Evolutionary conservation across 1,140 invertebrate genomes (phyloP), one percentile per base, ranked within the genome.

Genomic region (Pseudomyrmex gracilis): DNA sequence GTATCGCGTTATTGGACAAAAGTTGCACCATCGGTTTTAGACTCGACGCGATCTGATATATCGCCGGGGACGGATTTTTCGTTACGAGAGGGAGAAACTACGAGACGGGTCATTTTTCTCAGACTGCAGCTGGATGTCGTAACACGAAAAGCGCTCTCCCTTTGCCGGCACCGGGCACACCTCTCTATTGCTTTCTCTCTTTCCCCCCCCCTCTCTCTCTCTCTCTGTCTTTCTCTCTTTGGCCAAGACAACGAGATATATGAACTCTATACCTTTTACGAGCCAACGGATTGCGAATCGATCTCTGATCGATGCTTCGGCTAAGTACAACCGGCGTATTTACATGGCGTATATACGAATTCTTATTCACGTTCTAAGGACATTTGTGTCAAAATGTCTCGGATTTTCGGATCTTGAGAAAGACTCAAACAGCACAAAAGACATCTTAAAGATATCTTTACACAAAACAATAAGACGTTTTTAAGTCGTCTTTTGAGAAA

Each of bases 1-100:
- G 84, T 88, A 88, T 90, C 87, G 87, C 87, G 88, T 91, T 91
- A 91, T 91, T 89, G 88, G 89, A 90, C 88, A 89, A 91, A 90
- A 90, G 90, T 88, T 85, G 84, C 84, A 83, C 85, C 89, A 90
- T 90, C 88, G 87, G 85, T 90, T 90, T 88, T 84, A 90, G 86
- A 88, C 84, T 82, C 85, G 85, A 88, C 83, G 73, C 83, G 85
- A 88, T 91, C 89, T 91, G 90, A 90, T 90, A 88, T 89, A 91
- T 89, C 82, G 82, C 67, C 15, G 84, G 53, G 70, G 82, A 57
- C 68, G 77, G 84, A 85, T 88, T 86, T 88, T 87, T 88, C 80
- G 82, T 67, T 74, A 83, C 77, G 73, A 82, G 64, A 84, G 82
- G 73, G 83, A 86, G 87, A 90, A 87, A 87, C 83, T 88, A 83